phyloP scores from a whole-genome alignment of 2,113 vertebrate species.

The Brevimyrus niger region DNA sequence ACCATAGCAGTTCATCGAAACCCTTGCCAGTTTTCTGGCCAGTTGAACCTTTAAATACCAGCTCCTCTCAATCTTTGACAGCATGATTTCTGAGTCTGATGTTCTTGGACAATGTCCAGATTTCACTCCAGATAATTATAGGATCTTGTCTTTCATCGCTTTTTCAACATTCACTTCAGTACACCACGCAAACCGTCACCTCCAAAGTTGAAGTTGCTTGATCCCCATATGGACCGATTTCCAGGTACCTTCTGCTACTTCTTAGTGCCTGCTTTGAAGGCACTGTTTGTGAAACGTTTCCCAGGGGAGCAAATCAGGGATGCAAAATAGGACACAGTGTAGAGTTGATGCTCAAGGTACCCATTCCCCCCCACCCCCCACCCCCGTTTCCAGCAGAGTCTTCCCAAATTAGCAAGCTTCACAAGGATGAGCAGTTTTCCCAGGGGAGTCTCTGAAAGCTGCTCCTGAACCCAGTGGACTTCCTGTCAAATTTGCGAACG shows the following conservation, averaged over 20 bases:
- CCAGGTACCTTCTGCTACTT: neutral
- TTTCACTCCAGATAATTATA: neutral
- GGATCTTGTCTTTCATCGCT: neutral
- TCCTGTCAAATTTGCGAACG: conserved; percentile 28
- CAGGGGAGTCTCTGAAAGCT: neutral
- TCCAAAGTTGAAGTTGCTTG: neutral
- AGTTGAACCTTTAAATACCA: conserved; percentile 43
- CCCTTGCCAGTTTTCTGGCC: conserved; percentile 21
- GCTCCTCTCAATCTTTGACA: conserved; percentile 20
- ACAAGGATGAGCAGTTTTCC: neutral
- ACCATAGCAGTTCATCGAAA: conserved; percentile 35
- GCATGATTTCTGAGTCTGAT: neutral
- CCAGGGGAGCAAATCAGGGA: conserved; percentile 12
- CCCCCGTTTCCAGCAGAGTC: neutral
- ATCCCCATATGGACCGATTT: neutral
- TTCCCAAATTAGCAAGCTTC: conserved; percentile 13
- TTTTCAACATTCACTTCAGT: neutral
- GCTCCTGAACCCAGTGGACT: neutral
- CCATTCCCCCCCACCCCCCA: neutral
- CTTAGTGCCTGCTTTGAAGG: neutral
- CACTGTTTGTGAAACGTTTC: conserved; percentile 1
- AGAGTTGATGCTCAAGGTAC: neutral
- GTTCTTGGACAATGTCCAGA: neutral
- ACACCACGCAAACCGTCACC: neutral
- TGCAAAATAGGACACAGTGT: conserved; percentile 5